These are phyloP conservation scores for Eretmocerus hayati DNA, from an alignment of 2,888 invertebrate species.

Conservation along the genomic window DNA sequence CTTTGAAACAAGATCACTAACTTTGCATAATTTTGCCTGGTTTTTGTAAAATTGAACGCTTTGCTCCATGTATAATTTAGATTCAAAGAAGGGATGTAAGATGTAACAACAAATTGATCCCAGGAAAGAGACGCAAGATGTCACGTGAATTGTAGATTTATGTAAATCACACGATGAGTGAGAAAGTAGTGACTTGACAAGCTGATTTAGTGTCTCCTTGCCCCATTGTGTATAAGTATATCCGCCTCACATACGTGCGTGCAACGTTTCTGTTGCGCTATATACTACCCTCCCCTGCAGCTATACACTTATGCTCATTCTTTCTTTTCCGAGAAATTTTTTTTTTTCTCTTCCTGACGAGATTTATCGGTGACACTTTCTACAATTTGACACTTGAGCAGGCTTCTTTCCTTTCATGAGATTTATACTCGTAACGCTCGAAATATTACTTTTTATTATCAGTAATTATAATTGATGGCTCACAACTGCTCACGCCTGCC, in stretches of 20 bases:
- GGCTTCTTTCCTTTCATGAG: conserved; percentile 21
- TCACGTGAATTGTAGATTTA: conserved; percentile 7
- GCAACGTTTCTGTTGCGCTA: background rate
- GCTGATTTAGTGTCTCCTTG: conserved; percentile 22
- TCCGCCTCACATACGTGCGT: conserved; percentile 1
- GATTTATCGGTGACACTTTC: conserved; percentile 25
- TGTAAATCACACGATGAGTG: conserved; percentile 24
- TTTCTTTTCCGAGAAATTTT: conserved; percentile 16
- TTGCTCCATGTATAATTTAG: too few relatives aligned
- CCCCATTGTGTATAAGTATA: conserved; percentile 12
- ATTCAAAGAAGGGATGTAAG: too few relatives aligned
- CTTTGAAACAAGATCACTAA: too few relatives aligned
- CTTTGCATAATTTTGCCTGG: too few relatives aligned
- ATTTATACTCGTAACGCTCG: conserved; percentile 13
- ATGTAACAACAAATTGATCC: conserved; percentile 24
- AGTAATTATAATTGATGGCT: conserved; percentile 23
- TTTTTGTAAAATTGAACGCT: too few relatives aligned
- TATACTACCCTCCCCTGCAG: background rate
- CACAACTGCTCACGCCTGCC: too few relatives aligned
- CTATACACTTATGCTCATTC: background rate
- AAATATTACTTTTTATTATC: conserved; percentile 24
- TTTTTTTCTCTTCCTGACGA: too few relatives aligned
- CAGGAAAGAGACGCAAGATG: conserved; percentile 18
- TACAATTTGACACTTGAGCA: conserved; percentile 25
- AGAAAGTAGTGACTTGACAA: conserved; percentile 21